phyloP scores from a whole-genome alignment of 2,113 vertebrate species.

The Columba janthina region DNA sequence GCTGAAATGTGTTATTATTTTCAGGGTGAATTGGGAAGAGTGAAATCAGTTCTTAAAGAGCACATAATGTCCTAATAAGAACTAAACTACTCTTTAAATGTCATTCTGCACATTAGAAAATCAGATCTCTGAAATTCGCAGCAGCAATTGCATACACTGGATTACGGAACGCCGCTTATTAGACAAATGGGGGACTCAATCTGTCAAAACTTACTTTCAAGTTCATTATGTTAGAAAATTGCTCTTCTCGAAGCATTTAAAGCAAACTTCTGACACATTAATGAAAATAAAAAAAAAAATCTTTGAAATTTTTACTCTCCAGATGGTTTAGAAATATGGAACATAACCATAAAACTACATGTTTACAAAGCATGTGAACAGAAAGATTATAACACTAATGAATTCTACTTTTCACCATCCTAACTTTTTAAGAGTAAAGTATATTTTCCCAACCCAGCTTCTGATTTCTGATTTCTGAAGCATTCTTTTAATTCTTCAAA shows the following conservation, averaged over 20 bases:
- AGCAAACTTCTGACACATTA: not conserved
- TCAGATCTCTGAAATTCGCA: not conserved
- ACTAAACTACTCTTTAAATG: not conserved
- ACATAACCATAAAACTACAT: not conserved
- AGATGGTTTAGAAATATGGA: not conserved
- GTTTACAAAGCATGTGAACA: conserved; percentile 7
- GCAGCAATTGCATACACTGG: not conserved
- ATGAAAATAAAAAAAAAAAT: not conserved
- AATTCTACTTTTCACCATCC: not conserved
- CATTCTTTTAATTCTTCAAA: conserved; percentile 45
- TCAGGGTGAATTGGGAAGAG: not conserved
- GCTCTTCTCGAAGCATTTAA: not conserved
- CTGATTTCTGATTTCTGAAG: conserved; percentile 17
- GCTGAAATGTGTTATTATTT: not conserved
- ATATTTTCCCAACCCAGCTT: conserved; percentile 1
- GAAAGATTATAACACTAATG: conserved; percentile 25
- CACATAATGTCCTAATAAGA: not conserved
- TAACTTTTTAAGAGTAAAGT: not conserved
- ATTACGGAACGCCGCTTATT: not conserved
- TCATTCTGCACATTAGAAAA: not conserved
- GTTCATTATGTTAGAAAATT: conserved; percentile 11
- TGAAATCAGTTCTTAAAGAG: not conserved
- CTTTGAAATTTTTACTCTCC: not conserved
- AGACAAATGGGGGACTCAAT: not conserved
- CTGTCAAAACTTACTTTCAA: not conserved